Evolutionary conservation across 2,888 invertebrate species (phyloP).

Genomic region (Nezara viridula): DNA sequence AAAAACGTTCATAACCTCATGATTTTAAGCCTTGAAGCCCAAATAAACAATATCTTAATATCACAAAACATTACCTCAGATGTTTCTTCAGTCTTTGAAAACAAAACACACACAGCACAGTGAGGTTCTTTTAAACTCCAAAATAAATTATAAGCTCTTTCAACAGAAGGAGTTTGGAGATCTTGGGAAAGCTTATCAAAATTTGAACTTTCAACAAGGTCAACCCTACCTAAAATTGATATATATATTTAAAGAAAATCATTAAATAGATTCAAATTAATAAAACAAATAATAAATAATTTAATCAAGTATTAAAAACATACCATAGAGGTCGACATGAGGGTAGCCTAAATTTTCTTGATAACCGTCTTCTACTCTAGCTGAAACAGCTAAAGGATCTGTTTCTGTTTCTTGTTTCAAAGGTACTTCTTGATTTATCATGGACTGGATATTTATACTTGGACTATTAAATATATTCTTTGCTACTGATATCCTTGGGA

Average conservation of each 20-base stretch:
- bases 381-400: constrained; percentile 25
- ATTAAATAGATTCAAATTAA: neutral
- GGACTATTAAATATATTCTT: constrained; percentile 61
- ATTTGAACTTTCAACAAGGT: constrained; percentile 52
- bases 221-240: constrained; percentile 47
- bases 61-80: constrained; percentile 47
- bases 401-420: constrained; percentile 45
- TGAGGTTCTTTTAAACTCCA: constrained; percentile 72
- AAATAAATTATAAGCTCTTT: constrained; percentile 70
- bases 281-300: neutral
- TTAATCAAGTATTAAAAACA: neutral
- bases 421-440: constrained; percentile 13
- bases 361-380: constrained; percentile 27
- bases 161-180: constrained; percentile 59
- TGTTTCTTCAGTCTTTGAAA: constrained; percentile 67
- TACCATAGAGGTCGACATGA: constrained; percentile 51
- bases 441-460: neutral
- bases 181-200: constrained; percentile 53
- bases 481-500: constrained; percentile 60
- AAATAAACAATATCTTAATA: neutral
- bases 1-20: too few species aligned
- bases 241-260: neutral
- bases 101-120: constrained; percentile 74
- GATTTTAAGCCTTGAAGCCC: too few species aligned
- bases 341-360: constrained; percentile 41